Percentiles rank a stretch among this genome's conserved stretches.
phyloP scores from a whole-genome alignment of 2,797 vertebrate species.

The Danionella dracula region DNA sequence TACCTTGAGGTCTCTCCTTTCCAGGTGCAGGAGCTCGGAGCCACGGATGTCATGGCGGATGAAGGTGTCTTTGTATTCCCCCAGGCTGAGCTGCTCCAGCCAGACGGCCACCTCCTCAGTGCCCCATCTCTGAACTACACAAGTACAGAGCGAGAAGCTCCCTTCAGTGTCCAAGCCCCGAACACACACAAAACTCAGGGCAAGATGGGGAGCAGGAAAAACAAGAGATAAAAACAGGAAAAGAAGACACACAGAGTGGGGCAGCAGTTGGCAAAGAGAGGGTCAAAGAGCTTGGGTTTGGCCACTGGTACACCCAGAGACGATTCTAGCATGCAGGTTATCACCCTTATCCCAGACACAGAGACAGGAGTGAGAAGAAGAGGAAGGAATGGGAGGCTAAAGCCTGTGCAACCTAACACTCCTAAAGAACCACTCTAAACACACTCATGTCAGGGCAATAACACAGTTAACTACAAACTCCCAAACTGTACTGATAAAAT shows the following conservation, averaged over 20 bases:
- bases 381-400: conserved; percentile 51
- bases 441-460: background rate
- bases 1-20: conserved; percentile 99
- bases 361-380: conserved; percentile 20
- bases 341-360: conserved; percentile 37
- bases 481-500: no score
- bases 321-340: conserved; percentile 43
- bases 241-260: conserved; percentile 58
- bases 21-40: conserved; percentile 97
- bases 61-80: conserved; percentile 99
- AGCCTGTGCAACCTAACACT: conserved; percentile 56
- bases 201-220: conserved; percentile 59
- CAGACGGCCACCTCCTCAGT: conserved; percentile 98
- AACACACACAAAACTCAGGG: conserved; percentile 77
- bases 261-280: conserved; percentile 75
- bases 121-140: conserved; percentile 99
- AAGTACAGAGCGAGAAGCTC: conserved; percentile 90
- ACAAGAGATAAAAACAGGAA: conserved; percentile 44
- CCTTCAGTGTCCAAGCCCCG: conserved; percentile 80
- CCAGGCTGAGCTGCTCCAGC: conserved; percentile 98
- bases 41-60: conserved; percentile 97
- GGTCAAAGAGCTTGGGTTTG: conserved; percentile 55
- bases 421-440: background rate
- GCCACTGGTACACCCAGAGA: conserved; percentile 40
- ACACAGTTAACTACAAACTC: no score